These are phyloP conservation scores for Hoplodrina ambigua DNA, from an alignment of 2,888 invertebrate species.

Conservation along the genomic window DNA sequence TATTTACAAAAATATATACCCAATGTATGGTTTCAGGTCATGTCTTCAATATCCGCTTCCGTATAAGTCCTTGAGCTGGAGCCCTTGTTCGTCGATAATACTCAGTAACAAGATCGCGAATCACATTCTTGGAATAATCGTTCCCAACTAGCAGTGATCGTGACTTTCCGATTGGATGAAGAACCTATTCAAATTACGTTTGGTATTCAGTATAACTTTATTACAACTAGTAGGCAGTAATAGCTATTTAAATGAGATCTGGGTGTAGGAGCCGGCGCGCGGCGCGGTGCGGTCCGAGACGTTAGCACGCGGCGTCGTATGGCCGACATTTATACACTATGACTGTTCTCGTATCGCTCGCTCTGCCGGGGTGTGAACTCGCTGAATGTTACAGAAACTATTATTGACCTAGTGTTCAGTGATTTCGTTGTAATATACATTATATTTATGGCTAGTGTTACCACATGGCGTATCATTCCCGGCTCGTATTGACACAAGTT, in stretches of 20 bases:
- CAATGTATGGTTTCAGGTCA: background rate
- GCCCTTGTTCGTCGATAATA: background rate
- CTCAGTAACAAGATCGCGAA: conserved; percentile 18
- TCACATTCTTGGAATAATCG: conserved; percentile 42
- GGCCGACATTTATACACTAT: conserved; percentile 27
- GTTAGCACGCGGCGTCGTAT: conserved; percentile 9
- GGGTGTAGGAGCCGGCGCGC: conserved; percentile 8
- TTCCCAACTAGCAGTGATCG: conserved; percentile 17
- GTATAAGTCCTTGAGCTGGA: background rate
- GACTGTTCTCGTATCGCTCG: conserved; percentile 24
- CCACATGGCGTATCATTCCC: too few relatives aligned
- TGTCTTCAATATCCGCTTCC: background rate
- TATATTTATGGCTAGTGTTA: background rate
- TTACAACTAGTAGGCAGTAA: conserved; percentile 46
- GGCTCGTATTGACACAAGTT: background rate
- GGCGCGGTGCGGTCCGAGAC: conserved; percentile 3
- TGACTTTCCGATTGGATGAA: conserved; percentile 30
- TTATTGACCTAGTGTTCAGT: conserved; percentile 1
- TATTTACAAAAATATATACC: background rate
- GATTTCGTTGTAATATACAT: background rate
- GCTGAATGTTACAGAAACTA: conserved; percentile 1
- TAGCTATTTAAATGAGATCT: conserved; percentile 50
- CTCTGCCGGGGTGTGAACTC: conserved; percentile 7
- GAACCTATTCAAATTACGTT: conserved; percentile 50
- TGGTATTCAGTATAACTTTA: conserved; percentile 50